Evolutionary conservation across 2,888 invertebrate species (phyloP).

Genomic region (Macrosiphum euphorbiae): DNA sequence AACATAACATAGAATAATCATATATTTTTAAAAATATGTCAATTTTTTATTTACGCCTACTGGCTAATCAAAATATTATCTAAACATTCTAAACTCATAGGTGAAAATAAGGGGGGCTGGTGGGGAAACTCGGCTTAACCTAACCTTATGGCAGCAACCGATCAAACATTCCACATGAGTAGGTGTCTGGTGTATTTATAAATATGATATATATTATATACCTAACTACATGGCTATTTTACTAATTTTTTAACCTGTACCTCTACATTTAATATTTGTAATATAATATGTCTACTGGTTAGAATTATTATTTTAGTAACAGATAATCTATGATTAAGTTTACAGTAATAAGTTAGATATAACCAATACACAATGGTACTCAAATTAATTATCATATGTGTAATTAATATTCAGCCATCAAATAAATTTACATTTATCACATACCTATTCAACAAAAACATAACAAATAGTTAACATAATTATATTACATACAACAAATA

Average conservation of each 20-base stretch:
- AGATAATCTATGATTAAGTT: not conserved
- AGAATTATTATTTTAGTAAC: not conserved
- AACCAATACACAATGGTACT: not conserved
- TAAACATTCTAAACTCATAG: not conserved
- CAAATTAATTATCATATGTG: not conserved
- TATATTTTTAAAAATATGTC: not conserved
- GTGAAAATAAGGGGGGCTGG: no score
- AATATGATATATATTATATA: not conserved
- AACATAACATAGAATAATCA: not conserved
- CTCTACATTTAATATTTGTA: not conserved
- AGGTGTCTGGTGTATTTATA: not conserved
- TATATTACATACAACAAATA: not conserved
- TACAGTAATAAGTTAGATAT: not conserved
- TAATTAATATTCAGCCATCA: not conserved
- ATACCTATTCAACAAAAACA: not conserved
- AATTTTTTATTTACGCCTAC: not conserved
- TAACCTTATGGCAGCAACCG: not conserved
- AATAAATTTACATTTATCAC: conserved; percentile 7
- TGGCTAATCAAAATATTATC: not conserved
- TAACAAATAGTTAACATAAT: not conserved
- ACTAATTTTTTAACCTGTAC: not conserved
- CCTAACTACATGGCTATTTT: not conserved
- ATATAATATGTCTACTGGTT: not conserved
- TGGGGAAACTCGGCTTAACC: no score
- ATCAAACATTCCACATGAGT: not conserved